phyloP scores from a whole-genome alignment of 2,888 invertebrate genomes.

The Gandaritis pyraliata region DNA sequence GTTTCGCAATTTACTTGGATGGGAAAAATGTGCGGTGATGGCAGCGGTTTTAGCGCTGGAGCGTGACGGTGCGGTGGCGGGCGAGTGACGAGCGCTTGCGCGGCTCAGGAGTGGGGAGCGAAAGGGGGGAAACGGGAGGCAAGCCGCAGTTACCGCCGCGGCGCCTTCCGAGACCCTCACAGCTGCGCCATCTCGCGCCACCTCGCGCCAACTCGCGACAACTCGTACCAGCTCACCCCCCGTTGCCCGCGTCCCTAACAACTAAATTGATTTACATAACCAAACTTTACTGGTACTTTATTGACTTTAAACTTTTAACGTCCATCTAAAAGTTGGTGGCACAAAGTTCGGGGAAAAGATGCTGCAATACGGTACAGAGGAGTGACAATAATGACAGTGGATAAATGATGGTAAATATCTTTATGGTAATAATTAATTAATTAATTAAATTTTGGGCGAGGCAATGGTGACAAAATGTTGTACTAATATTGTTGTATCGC shows the following conservation, averaged over 20 bases:
- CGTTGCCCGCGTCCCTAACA: constrained; percentile 53
- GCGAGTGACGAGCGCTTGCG: constrained; percentile 61
- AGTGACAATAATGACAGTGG: constrained; percentile 68
- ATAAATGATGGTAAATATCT: constrained; percentile 73
- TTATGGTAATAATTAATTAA: constrained; percentile 34
- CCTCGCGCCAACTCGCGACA: constrained; percentile 38
- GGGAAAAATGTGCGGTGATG: constrained; percentile 75
- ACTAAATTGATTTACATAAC: constrained; percentile 75
- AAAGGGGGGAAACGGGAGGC: constrained; percentile 43
- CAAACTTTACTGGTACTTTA: constrained; percentile 58
- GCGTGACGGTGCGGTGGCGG: constrained; percentile 35
- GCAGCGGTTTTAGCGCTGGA: constrained; percentile 45
- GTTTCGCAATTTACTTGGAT: constrained; percentile 78
- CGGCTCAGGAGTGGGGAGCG: constrained; percentile 46
- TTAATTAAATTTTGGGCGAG: constrained; percentile 44
- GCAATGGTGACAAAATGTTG: constrained; percentile 44
- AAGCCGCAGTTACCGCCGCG: constrained; percentile 63
- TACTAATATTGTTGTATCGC: constrained; percentile 40
- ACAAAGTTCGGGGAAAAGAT: constrained; percentile 27
- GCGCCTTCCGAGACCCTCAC: constrained; percentile 54
- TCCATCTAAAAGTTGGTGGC: constrained; percentile 30
- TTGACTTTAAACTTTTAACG: constrained; percentile 50
- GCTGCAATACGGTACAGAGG: constrained; percentile 51
- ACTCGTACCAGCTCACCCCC: constrained; percentile 45
- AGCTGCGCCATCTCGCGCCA: constrained; percentile 49